phyloP scores from a whole-genome alignment of 2,888 invertebrate genomes.

The Lepeophtheirus nordmannii region DNA sequence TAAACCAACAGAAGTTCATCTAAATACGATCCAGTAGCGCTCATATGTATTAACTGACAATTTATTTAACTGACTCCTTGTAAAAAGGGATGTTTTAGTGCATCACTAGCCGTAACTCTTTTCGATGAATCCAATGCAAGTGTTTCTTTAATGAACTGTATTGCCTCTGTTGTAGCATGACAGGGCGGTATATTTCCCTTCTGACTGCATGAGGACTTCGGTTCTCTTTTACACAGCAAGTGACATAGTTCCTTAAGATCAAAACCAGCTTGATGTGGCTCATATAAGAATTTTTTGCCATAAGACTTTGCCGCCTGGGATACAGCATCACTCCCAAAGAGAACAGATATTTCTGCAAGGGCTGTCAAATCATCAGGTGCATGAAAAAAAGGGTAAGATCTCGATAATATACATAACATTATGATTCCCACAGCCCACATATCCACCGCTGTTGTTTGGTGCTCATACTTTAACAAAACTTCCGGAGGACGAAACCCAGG shows the following conservation, averaged over 20 bases:
- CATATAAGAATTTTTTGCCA: slow-evolving; percentile 39
- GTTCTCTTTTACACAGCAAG: slow-evolving; percentile 30
- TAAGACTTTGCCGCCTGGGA: slow-evolving; percentile 49
- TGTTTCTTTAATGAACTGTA: slow-evolving; percentile 45
- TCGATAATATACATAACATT: slow-evolving; percentile 56
- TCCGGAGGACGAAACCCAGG: slow-evolving; percentile 79
- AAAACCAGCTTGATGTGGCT: slow-evolving; percentile 30
- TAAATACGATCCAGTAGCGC: too few relatives aligned
- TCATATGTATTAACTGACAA: too few relatives aligned
- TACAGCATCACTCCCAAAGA: slow-evolving; percentile 57
- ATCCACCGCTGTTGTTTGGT: slow-evolving; percentile 69
- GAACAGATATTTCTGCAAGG: slow-evolving; percentile 60
- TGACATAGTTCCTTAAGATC: slow-evolving; percentile 35
- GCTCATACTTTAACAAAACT: slow-evolving; percentile 58
- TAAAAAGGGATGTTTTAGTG: slow-evolving; percentile 60
- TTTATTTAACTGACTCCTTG: slow-evolving; percentile 22
- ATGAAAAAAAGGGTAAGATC: slow-evolving; percentile 67
- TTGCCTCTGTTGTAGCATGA: slow-evolving; percentile 27
- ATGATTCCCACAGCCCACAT: slow-evolving; percentile 78
- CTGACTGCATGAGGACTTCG: not conserved
- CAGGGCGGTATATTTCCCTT: slow-evolving; percentile 22
- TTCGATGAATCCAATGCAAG: slow-evolving; percentile 61
- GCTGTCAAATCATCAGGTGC: slow-evolving; percentile 62
- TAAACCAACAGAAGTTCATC: too few relatives aligned
- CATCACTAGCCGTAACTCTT: slow-evolving; percentile 55